Conservation (phyloP, 2,797 vertebrate species). For the Muscicapa striata region DNA sequence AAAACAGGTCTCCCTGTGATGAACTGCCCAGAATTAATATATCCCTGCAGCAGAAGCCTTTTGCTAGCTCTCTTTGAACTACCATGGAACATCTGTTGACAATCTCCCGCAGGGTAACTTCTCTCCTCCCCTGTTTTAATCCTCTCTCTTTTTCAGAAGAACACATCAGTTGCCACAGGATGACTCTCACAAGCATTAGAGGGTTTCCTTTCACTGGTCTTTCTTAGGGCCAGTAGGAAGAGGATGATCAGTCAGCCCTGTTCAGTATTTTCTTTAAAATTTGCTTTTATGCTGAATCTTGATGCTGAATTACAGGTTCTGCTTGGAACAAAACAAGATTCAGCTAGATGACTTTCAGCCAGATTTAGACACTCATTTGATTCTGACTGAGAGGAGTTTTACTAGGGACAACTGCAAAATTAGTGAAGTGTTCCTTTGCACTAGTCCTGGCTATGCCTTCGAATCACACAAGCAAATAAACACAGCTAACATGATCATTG, state of each 20-base stretch:
- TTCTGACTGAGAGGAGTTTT: neutral
- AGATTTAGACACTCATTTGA: neutral
- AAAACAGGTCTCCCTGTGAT: conserved; percentile 58
- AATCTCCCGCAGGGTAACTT: conserved; percentile 59
- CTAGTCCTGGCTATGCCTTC: neutral
- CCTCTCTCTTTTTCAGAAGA: conserved; percentile 43
- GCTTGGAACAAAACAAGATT: neutral
- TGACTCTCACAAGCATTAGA: neutral
- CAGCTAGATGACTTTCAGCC: neutral
- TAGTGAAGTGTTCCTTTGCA: neutral
- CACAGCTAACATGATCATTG: neutral
- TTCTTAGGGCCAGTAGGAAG: neutral
- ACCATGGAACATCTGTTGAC: conserved; percentile 66
- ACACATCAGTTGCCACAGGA: conserved; percentile 6
- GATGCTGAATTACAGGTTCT: neutral
- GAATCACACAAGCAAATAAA: neutral
- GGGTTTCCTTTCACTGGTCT: neutral
- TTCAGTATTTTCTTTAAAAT: neutral
- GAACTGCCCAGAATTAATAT: conserved; percentile 63
- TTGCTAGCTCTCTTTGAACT: conserved; percentile 64
- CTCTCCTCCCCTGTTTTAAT: conserved; percentile 40
- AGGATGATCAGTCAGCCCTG: neutral
- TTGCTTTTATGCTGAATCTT: neutral
- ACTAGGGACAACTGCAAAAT: neutral
- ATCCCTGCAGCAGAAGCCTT: conserved; percentile 52